Conservation (phyloP, 2,113 vertebrate species). For the Promerops cafer region DNA sequence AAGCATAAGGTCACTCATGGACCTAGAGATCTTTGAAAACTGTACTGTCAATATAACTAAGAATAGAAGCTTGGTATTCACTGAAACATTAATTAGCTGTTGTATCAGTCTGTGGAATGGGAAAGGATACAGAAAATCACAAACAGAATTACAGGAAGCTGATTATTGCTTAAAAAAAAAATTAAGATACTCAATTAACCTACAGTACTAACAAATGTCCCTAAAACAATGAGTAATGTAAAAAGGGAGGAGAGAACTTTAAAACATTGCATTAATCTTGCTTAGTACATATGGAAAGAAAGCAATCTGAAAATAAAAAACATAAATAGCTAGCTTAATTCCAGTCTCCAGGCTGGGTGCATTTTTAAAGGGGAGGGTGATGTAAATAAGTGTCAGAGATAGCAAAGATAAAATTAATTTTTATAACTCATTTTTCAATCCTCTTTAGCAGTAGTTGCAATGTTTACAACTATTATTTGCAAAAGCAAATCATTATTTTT, state of each 20-base stretch:
- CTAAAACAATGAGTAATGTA: not conserved
- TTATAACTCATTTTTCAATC: not conserved
- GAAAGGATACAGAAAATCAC: not conserved
- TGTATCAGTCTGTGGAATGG: not conserved
- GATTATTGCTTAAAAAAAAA: not conserved
- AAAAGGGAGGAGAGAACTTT: not conserved
- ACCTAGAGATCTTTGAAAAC: not conserved
- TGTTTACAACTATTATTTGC: not conserved
- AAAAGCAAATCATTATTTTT: not conserved
- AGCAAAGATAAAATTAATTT: not conserved
- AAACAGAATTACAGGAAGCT: not conserved
- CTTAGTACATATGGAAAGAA: not conserved
- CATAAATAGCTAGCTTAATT: not conserved
- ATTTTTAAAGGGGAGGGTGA: not conserved
- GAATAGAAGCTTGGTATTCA: slow-evolving; percentile 35
- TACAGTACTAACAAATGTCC: not conserved
- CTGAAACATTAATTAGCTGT: not conserved
- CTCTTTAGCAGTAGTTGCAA: not conserved
- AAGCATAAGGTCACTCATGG: not conserved
- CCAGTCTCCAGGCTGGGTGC: not conserved
- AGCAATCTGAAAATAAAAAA: not conserved
- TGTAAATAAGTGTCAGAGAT: not conserved
- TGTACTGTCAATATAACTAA: not conserved
- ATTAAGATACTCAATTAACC: not conserved
- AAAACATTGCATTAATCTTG: not conserved